These are phyloP conservation scores for Typhlichthys subterraneus DNA, from an alignment of 2,797 vertebrate genomes.

Conservation along the genomic window DNA sequence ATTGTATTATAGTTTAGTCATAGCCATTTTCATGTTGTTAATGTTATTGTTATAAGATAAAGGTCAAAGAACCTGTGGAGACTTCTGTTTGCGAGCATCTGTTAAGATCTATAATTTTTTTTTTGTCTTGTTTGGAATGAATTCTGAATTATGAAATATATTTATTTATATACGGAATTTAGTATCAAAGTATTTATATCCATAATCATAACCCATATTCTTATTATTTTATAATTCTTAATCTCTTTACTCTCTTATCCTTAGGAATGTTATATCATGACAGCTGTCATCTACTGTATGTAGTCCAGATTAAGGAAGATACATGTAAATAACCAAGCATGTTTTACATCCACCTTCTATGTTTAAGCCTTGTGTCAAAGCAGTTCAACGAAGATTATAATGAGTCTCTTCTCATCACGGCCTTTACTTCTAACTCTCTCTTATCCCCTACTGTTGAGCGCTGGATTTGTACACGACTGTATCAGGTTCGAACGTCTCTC, in stretches of 20 bases:
- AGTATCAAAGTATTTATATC: not conserved
- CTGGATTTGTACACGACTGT: slow-evolving; percentile 36
- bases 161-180: too few relatives aligned
- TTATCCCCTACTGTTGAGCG: slow-evolving; percentile 38
- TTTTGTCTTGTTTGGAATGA: too few relatives aligned
- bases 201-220: not conserved
- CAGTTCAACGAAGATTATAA: slow-evolving; percentile 23
- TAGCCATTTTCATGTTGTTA: too few relatives aligned
- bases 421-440: slow-evolving; percentile 13
- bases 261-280: not conserved
- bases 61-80: slow-evolving; percentile 19
- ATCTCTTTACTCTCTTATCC: not conserved
- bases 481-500: slow-evolving; percentile 32
- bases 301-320: slow-evolving; percentile 19
- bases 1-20: not conserved
- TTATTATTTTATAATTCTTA: slow-evolving; percentile 8
- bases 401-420: slow-evolving; percentile 23
- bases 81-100: too few relatives aligned
- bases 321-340: slow-evolving; percentile 14
- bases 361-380: slow-evolving; percentile 23
- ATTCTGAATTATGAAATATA: too few relatives aligned
- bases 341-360: slow-evolving; percentile 27
- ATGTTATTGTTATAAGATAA: slow-evolving; percentile 3
- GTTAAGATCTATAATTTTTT: too few relatives aligned
- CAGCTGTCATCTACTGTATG: not conserved